Percentiles rank a stretch among this genome's conserved stretches.
Evolutionary conservation across 1,140 invertebrate genomes (phyloP).

Genomic region (Zaprionus tsacasi): DNA sequence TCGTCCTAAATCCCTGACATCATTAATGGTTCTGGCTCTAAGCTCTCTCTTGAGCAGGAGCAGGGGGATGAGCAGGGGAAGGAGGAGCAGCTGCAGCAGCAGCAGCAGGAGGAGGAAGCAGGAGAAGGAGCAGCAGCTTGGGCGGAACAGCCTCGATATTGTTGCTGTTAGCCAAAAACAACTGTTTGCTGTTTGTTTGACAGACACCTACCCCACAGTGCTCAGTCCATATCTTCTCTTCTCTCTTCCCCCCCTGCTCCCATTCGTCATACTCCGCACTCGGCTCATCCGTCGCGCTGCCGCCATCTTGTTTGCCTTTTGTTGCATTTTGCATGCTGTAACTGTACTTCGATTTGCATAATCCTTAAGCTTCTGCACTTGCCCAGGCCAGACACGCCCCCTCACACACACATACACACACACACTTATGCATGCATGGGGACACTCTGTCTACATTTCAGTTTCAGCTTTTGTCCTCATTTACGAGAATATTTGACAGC

Average conservation of each 20-base stretch:
- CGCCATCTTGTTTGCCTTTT: slow-evolving; percentile 52
- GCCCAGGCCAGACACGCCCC: slow-evolving; percentile 32
- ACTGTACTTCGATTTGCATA: slow-evolving; percentile 75
- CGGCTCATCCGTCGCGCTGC: background rate
- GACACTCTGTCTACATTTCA: slow-evolving; percentile 25
- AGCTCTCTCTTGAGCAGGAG: background rate
- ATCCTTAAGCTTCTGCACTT: slow-evolving; percentile 76
- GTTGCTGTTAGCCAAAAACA: slow-evolving; percentile 13
- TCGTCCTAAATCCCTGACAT: slow-evolving; percentile 60
- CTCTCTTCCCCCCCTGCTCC: background rate
- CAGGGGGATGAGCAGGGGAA: background rate
- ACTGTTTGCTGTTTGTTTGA: slow-evolving; percentile 17
- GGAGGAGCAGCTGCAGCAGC: background rate
- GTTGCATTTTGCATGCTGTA: slow-evolving; percentile 75
- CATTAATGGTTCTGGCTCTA: slow-evolving; percentile 52
- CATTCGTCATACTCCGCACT: background rate
- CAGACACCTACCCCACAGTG: too few relatives aligned
- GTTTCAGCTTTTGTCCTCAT: slow-evolving; percentile 25
- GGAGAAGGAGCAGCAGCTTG: background rate
- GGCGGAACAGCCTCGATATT: slow-evolving; percentile 18
- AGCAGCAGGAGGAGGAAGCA: background rate
- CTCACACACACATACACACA: background rate
- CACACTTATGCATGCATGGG: background rate
- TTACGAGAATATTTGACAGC: slow-evolving; percentile 38
- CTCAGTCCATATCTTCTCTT: too few relatives aligned